Percentiles rank a stretch among this genome's conserved stretches.
Conservation (phyloP, 2,797 vertebrate genomes). For the Betta splendens region DNA sequence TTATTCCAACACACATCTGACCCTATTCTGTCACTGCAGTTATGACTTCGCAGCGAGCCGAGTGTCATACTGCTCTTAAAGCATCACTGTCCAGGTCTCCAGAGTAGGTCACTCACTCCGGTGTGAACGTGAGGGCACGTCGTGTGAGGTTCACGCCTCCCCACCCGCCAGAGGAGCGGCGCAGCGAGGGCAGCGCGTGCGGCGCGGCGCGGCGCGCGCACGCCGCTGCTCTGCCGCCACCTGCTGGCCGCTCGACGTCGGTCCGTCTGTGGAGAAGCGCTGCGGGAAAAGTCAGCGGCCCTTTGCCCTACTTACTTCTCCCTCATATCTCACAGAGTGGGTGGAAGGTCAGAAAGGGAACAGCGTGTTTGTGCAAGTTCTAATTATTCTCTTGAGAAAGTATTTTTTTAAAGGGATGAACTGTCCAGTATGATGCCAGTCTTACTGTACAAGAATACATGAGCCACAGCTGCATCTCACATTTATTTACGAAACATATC, state of each 20-base stretch:
- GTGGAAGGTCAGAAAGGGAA: slow-evolving; percentile 49
- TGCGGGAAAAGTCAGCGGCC: slow-evolving; percentile 22
- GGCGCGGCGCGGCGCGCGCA: too few relatives aligned
- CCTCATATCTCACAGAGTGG: slow-evolving; percentile 36
- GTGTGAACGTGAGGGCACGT: slow-evolving; percentile 34
- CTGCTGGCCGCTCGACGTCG: slow-evolving; percentile 56
- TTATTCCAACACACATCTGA: slow-evolving; percentile 57
- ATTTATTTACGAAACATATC: slow-evolving; percentile 66
- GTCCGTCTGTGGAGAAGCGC: background rate
- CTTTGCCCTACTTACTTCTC: slow-evolving; percentile 62
- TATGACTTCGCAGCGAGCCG: slow-evolving; percentile 46
- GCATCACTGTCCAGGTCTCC: slow-evolving; percentile 69
- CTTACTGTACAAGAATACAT: background rate
- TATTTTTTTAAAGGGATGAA: slow-evolving; percentile 1
- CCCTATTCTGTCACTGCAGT: slow-evolving; percentile 70
- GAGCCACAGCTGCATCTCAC: slow-evolving; percentile 18
- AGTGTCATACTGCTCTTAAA: slow-evolving; percentile 49
- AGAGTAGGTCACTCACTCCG: slow-evolving; percentile 63
- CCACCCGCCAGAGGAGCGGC: slow-evolving; percentile 2
- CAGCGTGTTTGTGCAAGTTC: slow-evolving; percentile 37
- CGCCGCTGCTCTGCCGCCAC: slow-evolving; percentile 55
- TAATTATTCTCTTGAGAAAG: slow-evolving; percentile 13
- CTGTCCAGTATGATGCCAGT: slow-evolving; percentile 28
- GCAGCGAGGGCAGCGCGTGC: too few relatives aligned
- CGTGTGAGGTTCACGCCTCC: slow-evolving; percentile 10